Base-by-base conservation (phyloP, 2,888 invertebrate species). In the Troides oblongomaculatus region DNA sequence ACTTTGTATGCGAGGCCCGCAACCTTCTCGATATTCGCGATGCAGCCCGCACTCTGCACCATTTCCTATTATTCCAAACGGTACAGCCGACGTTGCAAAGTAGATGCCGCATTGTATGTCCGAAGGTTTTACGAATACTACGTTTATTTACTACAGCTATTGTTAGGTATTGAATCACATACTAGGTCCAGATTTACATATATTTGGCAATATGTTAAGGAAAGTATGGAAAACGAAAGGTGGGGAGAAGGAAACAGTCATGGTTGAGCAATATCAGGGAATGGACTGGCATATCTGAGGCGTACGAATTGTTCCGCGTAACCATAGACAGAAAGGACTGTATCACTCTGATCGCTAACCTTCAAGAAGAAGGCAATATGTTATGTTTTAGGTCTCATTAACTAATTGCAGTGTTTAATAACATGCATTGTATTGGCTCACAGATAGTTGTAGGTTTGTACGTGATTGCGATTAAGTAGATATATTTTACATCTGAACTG, bases 41-140 rank as follows among this genome's bases (percentile, higher is more conserved):
- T 85, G 86, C 89, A 83, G 85, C 86, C 84, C 86, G 77, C 84
- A 83, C 79, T 81, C 85, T 90, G 90, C 86, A 91, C 89, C 87
- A 88, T 89, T 91, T 92, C 90, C 92, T 90, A 91, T 89, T 86
- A 89, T 88, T 83, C 83, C 79, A 81, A 85, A 85, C 84, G 84
- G 84, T 84, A 84, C 82, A 81, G 79, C 76, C 78, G 79, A 79
- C 80, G 80, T 89, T 90, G 86, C 84, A 88, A 88, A 89, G 90
- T 87, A 82, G 86, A 88, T 85, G 85, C 88, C 83, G 84, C 82
- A 86, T 88, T 89, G 90, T 90, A 77, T 79, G 80, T 81, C 70
- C 62, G 59, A 64, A 53, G 64, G 43, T 30, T 53, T 43, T 70
- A 65, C 43, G 62, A 70, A 68, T 58, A 58, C 14, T 68, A 68